Evolutionary conservation across 2,113 vertebrate species (phyloP), one percentile per base, ranked within the genome.

Genomic region (Phalacrocorax pelagicus): DNA sequence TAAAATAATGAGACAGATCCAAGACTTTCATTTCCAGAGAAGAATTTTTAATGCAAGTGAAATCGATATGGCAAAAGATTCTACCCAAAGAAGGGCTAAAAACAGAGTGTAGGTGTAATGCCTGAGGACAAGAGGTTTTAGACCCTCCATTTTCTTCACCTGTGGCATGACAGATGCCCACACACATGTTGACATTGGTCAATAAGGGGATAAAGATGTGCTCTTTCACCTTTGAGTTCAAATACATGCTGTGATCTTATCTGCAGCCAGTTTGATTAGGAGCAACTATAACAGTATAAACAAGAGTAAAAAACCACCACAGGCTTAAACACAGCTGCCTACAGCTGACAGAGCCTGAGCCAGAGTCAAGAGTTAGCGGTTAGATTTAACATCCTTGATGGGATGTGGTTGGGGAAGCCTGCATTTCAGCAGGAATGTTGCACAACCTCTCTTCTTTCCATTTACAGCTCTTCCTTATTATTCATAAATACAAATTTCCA

Each of bases 1-100:
- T 90, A 19, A 96, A 94, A 93, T 89, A 94, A 93, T 81, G 72
- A 91, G 91, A 88, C 51, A 88, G 81, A 90, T 55, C 58, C 47
- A 32, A 90, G 59, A 15, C 72, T 90, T 59, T 90, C 29, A 47
- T 91, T 94, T 94, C 75, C 83, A 94, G 55, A 47, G 85, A 82
- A 85, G 69, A 32, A 86, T 69, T 88, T 92, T 85, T 81, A 94
- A 82, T 66, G 42, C 44, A 59, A 82, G n/a, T 34, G 12, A 83
- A 94, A 86, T n/a, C 47, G 80, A 51, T 57, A 42, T 27, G 52
- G 79, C 61, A 81, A 90, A 86, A 78, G 17, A 42, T 54, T 83
- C 86, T 74, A 47, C 40, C 59, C 59, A 30, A 79, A 78, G 34
- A 62, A 47, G 63, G 46, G 63, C 27, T 63, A 5, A 65, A 67